phyloP scores from a whole-genome alignment of 2,888 invertebrate species.

The Sipunculus nudus region DNA sequence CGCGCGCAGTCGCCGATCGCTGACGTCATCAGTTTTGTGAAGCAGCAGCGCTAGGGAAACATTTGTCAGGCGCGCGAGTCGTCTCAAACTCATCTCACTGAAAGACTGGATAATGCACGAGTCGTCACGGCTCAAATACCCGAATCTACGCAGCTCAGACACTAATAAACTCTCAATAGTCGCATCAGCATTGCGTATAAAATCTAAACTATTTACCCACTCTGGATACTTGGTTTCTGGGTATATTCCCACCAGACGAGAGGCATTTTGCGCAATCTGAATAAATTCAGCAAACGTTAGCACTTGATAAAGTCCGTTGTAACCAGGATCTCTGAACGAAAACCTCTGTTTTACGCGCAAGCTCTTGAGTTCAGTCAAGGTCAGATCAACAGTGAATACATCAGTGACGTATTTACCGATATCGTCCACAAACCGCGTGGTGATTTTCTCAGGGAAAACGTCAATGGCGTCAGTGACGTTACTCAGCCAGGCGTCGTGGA shows the following conservation, averaged over 20 bases:
- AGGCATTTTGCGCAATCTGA: constrained; percentile 2
- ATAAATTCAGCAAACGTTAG: constrained; percentile 13
- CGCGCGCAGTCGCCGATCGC: too few species aligned
- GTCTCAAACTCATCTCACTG: background rate
- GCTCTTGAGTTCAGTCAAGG: constrained; percentile 8
- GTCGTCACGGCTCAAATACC: background rate
- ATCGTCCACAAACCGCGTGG: background rate
- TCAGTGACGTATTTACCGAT: background rate
- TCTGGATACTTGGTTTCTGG: constrained; percentile 14
- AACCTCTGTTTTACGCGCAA: background rate
- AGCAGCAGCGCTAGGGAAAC: constrained; percentile 7
- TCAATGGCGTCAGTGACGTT: constrained; percentile 3
- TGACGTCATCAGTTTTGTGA: too few species aligned
- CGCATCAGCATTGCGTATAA: background rate
- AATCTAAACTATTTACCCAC: background rate
- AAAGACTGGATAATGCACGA: constrained; percentile 17
- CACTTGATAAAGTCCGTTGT: constrained; percentile 7
- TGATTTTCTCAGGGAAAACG: constrained; percentile 1
- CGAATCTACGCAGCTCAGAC: background rate
- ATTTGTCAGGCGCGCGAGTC: background rate
- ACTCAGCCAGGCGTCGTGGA: constrained; percentile 10
- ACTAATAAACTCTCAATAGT: constrained; percentile 11
- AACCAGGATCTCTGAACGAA: constrained; percentile 1
- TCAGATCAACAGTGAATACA: constrained; percentile 17
- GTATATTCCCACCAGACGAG: constrained; percentile 15